These are phyloP conservation scores for Aphis gossypii DNA, from an alignment of 1,140 invertebrate species.

Conservation along the genomic window DNA sequence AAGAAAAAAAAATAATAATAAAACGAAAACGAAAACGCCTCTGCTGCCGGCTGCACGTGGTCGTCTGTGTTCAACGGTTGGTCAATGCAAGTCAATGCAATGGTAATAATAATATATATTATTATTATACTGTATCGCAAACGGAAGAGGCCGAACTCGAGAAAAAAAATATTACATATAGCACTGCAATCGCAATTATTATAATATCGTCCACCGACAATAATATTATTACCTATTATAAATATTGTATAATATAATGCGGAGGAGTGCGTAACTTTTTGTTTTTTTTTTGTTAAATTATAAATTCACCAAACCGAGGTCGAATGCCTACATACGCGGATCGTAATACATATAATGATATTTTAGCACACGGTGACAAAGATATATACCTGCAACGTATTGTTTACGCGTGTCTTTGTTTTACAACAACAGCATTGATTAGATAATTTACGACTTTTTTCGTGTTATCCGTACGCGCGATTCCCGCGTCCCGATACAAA, in stretches of 20 bases:
- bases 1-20: not conserved
- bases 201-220: not conserved
- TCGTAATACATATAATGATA: not conserved
- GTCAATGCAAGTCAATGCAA: not conserved
- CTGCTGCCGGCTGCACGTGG: not conserved
- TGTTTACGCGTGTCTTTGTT: not conserved
- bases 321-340: no score
- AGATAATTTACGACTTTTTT: slow-evolving; percentile 32
- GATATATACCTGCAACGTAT: not conserved
- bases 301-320: slow-evolving; percentile 15
- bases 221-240: not conserved
- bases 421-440: slow-evolving; percentile 12
- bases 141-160: not conserved
- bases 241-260: not conserved
- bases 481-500: not conserved
- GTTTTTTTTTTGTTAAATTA: not conserved
- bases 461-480: not conserved
- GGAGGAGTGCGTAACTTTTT: not conserved
- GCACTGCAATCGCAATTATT: not conserved
- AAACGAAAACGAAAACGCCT: slow-evolving; percentile 27
- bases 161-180: not conserved
- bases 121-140: not conserved
- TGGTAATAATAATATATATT: no score
- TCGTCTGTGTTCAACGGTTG: not conserved
- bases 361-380: not conserved